Evolutionary conservation across 2,888 invertebrate species (phyloP), one percentile per base, ranked within the genome.

Genomic region (Ctena decussata): DNA sequence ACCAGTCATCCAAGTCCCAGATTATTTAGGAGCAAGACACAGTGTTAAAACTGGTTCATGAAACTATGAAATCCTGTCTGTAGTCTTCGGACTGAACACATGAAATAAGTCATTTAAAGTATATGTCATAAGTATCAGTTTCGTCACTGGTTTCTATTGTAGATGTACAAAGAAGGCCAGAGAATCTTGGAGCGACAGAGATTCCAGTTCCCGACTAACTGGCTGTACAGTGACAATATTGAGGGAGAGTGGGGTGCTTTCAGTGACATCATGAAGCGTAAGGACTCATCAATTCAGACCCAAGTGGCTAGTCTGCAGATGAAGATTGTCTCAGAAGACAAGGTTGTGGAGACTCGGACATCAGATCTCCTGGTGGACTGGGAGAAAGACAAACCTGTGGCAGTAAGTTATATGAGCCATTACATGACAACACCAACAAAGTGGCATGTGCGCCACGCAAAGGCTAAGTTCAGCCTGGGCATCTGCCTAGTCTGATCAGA

Each of bases 211-310:
- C 99, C 99, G 18, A 97, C 97, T 75, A 97, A 97, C 93, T 99
- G 99, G 99, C 96, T 99, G 86, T 99, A 99, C 95, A 99, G 99
- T 65, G 99, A 99, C 96, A 99, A 99, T 95, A 98, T 99, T 82
- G 99, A 99, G 96, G 99, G 99, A 0, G 99, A 99, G 97, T 99
- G 99, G 99, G 98, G 98, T 70, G 99, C 99, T 0, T 99, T 99
- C 95, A 98, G 98, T 95, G 99, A 99, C 96, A 99, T 99, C 86
- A 98, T 99, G 96, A 98, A 98, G 95, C 97, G 99, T 79, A 99
- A 99, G 96, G 99, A 99, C 95, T 98, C 98, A 0, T 94, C 95
- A 79, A 96, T 96, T 70, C 95, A 95, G 91, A 95, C 95, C 35
- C 95, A 95, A 88, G 95, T 96, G 60, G 96, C 96, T 69, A 94